Evolutionary conservation across 2,797 vertebrate genomes (phyloP).

Genomic region (Erpetoichthys calabaricus): DNA sequence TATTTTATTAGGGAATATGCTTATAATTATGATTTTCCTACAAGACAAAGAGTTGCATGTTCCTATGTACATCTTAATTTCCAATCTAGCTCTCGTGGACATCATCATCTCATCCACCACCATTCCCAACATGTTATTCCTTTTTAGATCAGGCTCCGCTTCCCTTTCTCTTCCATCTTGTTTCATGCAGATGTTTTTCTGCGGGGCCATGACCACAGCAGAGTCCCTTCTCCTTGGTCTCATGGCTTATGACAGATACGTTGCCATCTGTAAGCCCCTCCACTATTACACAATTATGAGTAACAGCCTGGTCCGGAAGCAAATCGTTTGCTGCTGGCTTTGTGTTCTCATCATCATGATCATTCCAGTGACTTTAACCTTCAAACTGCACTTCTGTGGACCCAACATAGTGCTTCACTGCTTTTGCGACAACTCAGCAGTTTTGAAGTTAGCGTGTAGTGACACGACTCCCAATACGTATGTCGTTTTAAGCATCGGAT

Average conservation of each 20-base stretch:
- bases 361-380: background rate
- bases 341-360: background rate
- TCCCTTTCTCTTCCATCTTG: background rate
- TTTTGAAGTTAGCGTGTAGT: slow-evolving; percentile 21
- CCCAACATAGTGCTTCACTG: too few species aligned
- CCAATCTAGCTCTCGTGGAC: slow-evolving; percentile 6
- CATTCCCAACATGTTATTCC: slow-evolving; percentile 4
- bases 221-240: background rate
- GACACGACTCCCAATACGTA: slow-evolving; percentile 3
- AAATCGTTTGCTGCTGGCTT: slow-evolving; percentile 3
- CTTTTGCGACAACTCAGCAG: slow-evolving; percentile 22
- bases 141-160: background rate
- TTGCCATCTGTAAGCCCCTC: too few species aligned
- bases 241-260: too few species aligned
- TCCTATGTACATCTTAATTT: slow-evolving; percentile 1
- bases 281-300: slow-evolving; percentile 2
- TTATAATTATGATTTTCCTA: background rate
- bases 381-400: slow-evolving; percentile 9
- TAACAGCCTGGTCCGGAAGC: background rate
- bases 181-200: slow-evolving; percentile 8
- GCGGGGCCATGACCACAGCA: background rate
- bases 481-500: slow-evolving; percentile 8
- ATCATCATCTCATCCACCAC: background rate
- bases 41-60: background rate
- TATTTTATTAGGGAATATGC: background rate